phyloP scores from a whole-genome alignment of 37 sponge, comb jelly and placozoan genomes.

The Axinella damicornis region DNA sequence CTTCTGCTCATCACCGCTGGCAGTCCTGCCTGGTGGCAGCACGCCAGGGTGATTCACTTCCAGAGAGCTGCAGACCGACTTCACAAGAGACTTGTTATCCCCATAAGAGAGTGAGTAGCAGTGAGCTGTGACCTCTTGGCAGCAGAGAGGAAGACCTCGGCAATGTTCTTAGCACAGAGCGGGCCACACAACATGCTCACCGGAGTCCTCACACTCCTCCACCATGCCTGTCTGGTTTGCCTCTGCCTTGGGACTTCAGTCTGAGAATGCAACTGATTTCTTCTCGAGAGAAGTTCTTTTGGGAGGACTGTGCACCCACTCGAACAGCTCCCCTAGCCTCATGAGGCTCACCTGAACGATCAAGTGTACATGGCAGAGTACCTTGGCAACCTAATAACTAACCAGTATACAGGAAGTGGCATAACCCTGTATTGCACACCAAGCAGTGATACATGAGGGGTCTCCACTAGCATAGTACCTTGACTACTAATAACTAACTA shows the following conservation, averaged over 20 bases:
- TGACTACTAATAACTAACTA: too few species aligned
- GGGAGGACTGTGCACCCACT: not conserved
- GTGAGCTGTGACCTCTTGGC: conserved; percentile 14
- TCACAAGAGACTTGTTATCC: not conserved
- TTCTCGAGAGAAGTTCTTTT: not conserved
- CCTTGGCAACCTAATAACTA: too few species aligned
- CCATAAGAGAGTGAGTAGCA: conserved; percentile 16
- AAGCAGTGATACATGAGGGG: too few species aligned
- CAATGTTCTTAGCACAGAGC: conserved; percentile 20
- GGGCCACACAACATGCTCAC: conserved; percentile 3
- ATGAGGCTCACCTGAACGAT: conserved; percentile 15
- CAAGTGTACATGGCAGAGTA: too few species aligned
- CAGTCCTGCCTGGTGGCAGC: not conserved
- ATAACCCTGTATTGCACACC: too few species aligned
- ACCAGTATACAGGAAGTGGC: too few species aligned
- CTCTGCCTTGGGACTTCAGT: not conserved
- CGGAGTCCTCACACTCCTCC: not conserved
- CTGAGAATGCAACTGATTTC: not conserved
- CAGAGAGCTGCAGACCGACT: conserved; percentile 7
- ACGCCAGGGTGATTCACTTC: conserved; percentile 7
- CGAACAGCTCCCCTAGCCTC: not conserved
- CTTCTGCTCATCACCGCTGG: not conserved
- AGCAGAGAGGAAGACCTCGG: not conserved
- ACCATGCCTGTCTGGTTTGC: too few species aligned
- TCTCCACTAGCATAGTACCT: too few species aligned